Base-by-base conservation (phyloP, 1,140 invertebrate species). In the Dreissena rostriformis region DNA sequence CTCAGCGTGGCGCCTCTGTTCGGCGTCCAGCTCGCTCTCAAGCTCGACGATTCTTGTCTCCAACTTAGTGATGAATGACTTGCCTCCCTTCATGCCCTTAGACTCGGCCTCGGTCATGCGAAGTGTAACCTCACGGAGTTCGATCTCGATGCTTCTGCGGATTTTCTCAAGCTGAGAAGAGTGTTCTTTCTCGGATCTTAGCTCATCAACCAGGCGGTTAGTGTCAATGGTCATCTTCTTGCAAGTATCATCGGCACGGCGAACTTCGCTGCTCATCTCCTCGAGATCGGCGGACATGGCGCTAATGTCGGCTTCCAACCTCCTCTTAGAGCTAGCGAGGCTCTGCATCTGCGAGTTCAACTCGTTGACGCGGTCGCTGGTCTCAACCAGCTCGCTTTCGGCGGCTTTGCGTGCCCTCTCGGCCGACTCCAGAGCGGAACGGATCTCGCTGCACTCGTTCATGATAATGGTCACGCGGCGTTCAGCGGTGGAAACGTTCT, bases 151-250 rank as follows among this genome's bases (percentile, higher is more conserved):
- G 68, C 97, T 96, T 95, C 99, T 99, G 93, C 98, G 97, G 92
- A 98, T 95, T 95, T 99, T 99, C 95, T 99, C 98, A 94, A 98
- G 97, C 87, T 97, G 97, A 93, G 98, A 96, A 90, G 97, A 97
- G 94, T 99, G 98, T 92, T 99, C 98, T 94, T 99, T 98, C 95
- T 99, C 98, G 86, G 98, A 97, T 93, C 98, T 96, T 89, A 99
- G 96, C 94, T 99, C 98, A 93, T 99, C 98, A 86, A 98, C 98
- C 88, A 99, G 95, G 93, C 98, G 96, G 86, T 98, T 97, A 88
- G 98, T 98, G 94, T 99, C 98, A 88, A 98, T 97, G 96, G 98
- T 98, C 28, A 98, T 97, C 95, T 99, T 98, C 92, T 93, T 92
- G 51, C 87, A 84, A 61, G 86, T 68, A 71, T 90, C 89, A 74